Percentiles rank a stretch among this genome's conserved stretches.
phyloP scores from a whole-genome alignment of 1,140 invertebrate species.

The Drosophila sucinea region DNA sequence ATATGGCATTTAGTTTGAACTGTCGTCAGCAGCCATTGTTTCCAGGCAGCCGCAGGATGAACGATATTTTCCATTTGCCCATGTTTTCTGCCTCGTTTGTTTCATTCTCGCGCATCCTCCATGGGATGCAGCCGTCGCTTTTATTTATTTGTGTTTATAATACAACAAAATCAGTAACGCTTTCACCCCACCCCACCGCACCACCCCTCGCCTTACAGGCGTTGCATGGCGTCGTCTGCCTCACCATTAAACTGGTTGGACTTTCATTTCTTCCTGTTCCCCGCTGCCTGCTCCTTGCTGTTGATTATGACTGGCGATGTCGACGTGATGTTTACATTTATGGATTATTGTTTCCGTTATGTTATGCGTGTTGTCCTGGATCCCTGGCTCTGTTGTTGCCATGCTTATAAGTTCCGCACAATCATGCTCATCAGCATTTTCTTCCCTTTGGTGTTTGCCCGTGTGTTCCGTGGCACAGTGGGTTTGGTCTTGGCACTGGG shows the following conservation, averaged over 20 bases:
- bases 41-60: conserved; percentile 64
- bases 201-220: conserved; percentile 13
- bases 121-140: conserved; percentile 50
- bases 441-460: not conserved
- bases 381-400: conserved; percentile 21
- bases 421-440: conserved; percentile 71
- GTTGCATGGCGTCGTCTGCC: conserved; percentile 32
- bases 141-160: conserved; percentile 83
- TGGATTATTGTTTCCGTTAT: conserved; percentile 76
- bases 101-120: conserved; percentile 62
- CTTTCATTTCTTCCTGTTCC: conserved; percentile 8
- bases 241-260: conserved; percentile 62
- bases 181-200: conserved; percentile 51
- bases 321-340: conserved; percentile 82
- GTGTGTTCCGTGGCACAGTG: conserved; percentile 6
- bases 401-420: conserved; percentile 66
- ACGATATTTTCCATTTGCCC: conserved; percentile 47
- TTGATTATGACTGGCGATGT: conserved; percentile 65
- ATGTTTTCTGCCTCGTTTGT: conserved; percentile 67
- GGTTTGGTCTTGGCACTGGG: not conserved
- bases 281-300: conserved; percentile 22
- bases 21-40: conserved; percentile 82
- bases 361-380: conserved; percentile 49
- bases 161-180: conserved; percentile 83
- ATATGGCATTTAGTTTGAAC: conserved; percentile 57